Evolutionary conservation across 2,888 invertebrate species (phyloP).

Genomic region (Acleris cristana): DNA sequence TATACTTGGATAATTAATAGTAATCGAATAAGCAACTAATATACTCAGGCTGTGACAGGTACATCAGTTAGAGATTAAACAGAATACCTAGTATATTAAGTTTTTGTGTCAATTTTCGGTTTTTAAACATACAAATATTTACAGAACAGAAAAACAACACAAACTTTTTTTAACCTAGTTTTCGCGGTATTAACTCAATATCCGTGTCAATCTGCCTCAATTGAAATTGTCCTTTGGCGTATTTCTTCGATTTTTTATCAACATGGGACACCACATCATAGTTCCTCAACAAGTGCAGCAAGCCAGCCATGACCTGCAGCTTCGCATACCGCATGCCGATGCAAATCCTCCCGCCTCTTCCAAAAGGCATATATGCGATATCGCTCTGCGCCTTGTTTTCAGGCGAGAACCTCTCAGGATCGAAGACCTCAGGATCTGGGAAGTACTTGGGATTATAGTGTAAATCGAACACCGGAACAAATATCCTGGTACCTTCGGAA

Average conservation of each 20-base stretch:
- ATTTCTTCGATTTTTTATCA: slow-evolving; percentile 16
- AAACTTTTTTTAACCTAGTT: background rate
- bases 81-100: too few relatives aligned
- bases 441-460: slow-evolving; percentile 72
- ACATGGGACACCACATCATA: slow-evolving; percentile 16
- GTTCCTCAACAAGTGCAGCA: slow-evolving; percentile 28
- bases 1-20: too few relatives aligned
- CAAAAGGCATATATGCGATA: slow-evolving; percentile 68
- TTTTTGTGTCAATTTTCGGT: too few relatives aligned
- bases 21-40: too few relatives aligned
- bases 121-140: too few relatives aligned
- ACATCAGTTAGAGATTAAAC: too few relatives aligned
- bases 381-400: slow-evolving; percentile 49
- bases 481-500: slow-evolving; percentile 58
- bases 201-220: slow-evolving; percentile 53
- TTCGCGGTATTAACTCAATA: slow-evolving; percentile 50
- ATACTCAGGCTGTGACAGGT: too few relatives aligned
- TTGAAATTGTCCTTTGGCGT: slow-evolving; percentile 52
- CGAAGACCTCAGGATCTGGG: slow-evolving; percentile 69
- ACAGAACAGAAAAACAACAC: too few relatives aligned
- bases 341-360: slow-evolving; percentile 71
- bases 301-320: slow-evolving; percentile 50
- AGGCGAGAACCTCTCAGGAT: slow-evolving; percentile 65
- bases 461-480: slow-evolving; percentile 58
- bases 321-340: slow-evolving; percentile 64